Evolutionary conservation across 1,140 invertebrate species (phyloP).

Genomic region (Probaryconus sp.): DNA sequence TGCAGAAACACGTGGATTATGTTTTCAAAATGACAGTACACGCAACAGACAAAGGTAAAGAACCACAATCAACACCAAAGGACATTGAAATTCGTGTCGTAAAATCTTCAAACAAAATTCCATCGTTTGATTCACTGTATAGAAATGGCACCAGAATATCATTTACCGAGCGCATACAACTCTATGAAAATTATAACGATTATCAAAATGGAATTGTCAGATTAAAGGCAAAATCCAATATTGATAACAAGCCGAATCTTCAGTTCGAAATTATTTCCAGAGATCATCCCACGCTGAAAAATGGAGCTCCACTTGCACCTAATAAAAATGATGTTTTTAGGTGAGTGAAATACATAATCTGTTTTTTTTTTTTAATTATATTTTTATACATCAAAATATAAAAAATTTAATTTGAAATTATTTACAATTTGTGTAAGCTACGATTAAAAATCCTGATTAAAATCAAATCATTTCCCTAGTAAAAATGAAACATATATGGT

Average conservation of each 20-base stretch:
- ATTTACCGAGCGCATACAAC: slow-evolving; percentile 78
- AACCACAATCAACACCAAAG: slow-evolving; percentile 82
- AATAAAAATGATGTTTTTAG: slow-evolving; percentile 39
- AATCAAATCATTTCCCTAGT: too few relatives aligned
- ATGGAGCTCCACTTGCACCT: background rate
- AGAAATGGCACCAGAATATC: slow-evolving; percentile 30
- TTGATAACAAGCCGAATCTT: slow-evolving; percentile 23
- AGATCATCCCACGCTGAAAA: slow-evolving; percentile 15
- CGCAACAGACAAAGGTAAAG: slow-evolving; percentile 86
- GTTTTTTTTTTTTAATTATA: background rate
- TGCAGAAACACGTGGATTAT: slow-evolving; percentile 82
- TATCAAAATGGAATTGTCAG: slow-evolving; percentile 83
- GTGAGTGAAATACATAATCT: slow-evolving; percentile 15
- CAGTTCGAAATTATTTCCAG: slow-evolving; percentile 30
- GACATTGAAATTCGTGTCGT: slow-evolving; percentile 90
- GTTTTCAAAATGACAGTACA: slow-evolving; percentile 86
- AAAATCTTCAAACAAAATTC: slow-evolving; percentile 92
- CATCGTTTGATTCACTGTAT: slow-evolving; percentile 82
- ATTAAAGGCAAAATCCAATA: slow-evolving; percentile 85
- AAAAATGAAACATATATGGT: too few relatives aligned
- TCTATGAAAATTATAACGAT: slow-evolving; percentile 86
- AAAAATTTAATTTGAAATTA: too few relatives aligned
- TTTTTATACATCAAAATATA: too few relatives aligned
- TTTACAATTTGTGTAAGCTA: too few relatives aligned
- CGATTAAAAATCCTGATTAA: too few relatives aligned